Base-by-base conservation (phyloP, 2,888 invertebrate genomes). In the Himalopsyche tibetana region DNA sequence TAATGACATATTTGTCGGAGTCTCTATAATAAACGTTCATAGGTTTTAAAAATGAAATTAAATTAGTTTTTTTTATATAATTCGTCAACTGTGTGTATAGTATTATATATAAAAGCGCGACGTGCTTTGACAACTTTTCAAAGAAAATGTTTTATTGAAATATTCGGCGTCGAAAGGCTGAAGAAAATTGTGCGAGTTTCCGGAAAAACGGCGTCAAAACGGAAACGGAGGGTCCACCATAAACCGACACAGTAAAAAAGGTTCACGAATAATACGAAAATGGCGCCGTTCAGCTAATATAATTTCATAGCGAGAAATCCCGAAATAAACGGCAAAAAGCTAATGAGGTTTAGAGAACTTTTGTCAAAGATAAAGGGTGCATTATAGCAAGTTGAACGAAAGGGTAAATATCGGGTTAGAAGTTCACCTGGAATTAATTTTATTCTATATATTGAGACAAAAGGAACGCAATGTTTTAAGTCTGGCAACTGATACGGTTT, bases 271-370 rank as follows among this genome's bases (percentile, higher is more conserved):
- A 51, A 51, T n/a, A 36, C 55, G 84, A 69, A 79, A 84, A 84
- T 74, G 84, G 74, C 79, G 83, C 79, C 83, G 84, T 84, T 84
- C 69, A 69, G 74, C 84, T 84, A 84, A 84, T 84, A 84, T 84
- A 79, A 84, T 84, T 84, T 84, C 84, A 84, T 84, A 84, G 28
- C 55, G 42, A 42, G 69, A 51, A 69, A 80, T 80, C 9, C 40
- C 40, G 40, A 80, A 80, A 80, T 80, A 80, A 80, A 80, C 80
- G 80, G 40, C 80, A 80, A 80, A 80, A 80, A 84, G 17, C 84
- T 84, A 84, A 84, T 84, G 84, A 84, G 80, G 80, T 84, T 80
- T 80, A 15, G 36, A 15, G 80, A 80, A n/a, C 80, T 42, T 74
- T 42, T 40, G n/a, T 38, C 80, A 40, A n/a, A 38, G 80, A 80